Conservation (phyloP, 2,888 invertebrate genomes). For the Flexamia atlantica region DNA sequence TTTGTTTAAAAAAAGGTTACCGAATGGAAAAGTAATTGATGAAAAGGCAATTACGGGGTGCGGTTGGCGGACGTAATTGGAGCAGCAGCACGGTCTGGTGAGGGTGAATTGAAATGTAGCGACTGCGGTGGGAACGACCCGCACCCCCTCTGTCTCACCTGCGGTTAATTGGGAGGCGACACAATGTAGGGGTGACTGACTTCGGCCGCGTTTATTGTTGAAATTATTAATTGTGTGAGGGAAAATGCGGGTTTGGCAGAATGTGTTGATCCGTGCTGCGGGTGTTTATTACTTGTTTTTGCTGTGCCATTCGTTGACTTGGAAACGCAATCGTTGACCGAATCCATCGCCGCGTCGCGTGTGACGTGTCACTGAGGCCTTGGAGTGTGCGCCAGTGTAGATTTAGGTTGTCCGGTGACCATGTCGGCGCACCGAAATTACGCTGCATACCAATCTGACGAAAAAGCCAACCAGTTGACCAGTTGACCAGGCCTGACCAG, state of each 20-base stretch:
- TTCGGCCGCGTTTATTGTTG: neutral
- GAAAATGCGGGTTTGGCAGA: constrained; percentile 1
- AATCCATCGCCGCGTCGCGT: no score
- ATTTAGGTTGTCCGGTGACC: no score
- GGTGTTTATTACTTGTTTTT: no score
- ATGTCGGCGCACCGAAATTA: no score
- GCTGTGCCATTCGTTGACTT: no score
- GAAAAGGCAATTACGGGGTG: constrained; percentile 24
- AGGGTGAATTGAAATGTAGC: constrained; percentile 8
- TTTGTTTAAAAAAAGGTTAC: neutral
- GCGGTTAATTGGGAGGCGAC: neutral
- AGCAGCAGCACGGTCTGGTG: constrained; percentile 6
- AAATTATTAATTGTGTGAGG: neutral
- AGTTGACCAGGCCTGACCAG: no score
- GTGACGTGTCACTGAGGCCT: no score
- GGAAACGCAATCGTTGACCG: no score
- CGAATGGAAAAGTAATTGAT: constrained; percentile 1
- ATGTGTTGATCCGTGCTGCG: neutral
- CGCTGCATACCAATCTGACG: no score
- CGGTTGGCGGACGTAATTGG: constrained; percentile 20
- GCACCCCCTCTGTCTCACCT: neutral
- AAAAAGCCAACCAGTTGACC: no score
- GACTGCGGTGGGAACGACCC: constrained; percentile 1
- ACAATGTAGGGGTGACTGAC: neutral
- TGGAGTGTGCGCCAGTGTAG: no score